Evolutionary conservation across 2,113 vertebrate genomes (phyloP).

Genomic region (Colaptes auratus): DNA sequence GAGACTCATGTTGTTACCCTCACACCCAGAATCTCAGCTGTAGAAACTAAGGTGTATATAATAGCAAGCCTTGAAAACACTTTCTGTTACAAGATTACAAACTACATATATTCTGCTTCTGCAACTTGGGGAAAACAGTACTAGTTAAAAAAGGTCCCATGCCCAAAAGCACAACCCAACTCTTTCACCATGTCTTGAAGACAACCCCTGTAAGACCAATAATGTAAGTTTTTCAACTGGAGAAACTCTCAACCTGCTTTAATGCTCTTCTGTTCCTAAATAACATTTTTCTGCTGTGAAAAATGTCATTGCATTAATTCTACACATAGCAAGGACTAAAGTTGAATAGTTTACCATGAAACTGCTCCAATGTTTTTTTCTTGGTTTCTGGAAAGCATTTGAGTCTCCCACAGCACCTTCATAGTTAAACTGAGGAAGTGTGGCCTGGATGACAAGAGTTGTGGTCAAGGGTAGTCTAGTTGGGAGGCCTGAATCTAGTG

Average conservation of each 20-base stretch:
- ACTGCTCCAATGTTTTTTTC: not conserved
- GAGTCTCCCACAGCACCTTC: too few species aligned
- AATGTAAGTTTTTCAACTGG: not conserved
- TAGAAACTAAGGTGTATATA: accelerated
- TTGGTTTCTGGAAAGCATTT: too few species aligned
- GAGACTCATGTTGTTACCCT: not conserved
- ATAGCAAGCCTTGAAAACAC: accelerated
- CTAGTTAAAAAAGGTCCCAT: not conserved
- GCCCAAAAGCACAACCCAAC: not conserved
- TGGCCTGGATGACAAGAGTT: too few species aligned
- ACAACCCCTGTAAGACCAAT: not conserved
- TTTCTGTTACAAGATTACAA: not conserved
- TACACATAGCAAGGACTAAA: not conserved
- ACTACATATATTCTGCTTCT: not conserved
- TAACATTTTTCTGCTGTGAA: not conserved
- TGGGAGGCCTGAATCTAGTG: too few species aligned
- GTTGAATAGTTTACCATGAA: not conserved
- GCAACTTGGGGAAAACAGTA: not conserved
- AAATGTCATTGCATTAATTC: not conserved
- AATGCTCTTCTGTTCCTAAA: not conserved
- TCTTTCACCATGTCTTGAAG: not conserved
- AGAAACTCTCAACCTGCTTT: not conserved
- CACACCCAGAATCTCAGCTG: not conserved
- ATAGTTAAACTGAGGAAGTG: too few species aligned
- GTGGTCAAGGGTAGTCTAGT: too few species aligned